Percentiles rank a stretch among this genome's conserved stretches.
These are phyloP conservation scores for Scyliorhinus canicula DNA, from an alignment of 2,797 vertebrate genomes.

Conservation along the genomic window DNA sequence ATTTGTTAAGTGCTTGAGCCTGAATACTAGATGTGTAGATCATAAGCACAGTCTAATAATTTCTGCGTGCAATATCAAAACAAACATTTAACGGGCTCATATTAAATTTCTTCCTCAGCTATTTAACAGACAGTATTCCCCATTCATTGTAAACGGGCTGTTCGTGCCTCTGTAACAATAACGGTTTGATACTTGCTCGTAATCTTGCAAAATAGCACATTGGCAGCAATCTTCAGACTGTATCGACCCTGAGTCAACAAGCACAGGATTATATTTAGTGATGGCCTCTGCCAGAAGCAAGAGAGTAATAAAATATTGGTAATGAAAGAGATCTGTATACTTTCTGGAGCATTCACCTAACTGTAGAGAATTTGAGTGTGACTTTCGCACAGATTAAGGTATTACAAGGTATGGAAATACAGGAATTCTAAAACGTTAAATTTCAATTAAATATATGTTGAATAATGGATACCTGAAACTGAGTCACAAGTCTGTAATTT, in stretches of 20 bases:
- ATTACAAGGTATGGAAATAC: background rate
- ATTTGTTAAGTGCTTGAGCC: background rate
- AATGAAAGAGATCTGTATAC: background rate
- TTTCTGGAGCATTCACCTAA: background rate
- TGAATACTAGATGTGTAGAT: background rate
- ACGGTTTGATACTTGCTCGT: background rate
- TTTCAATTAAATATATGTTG: constrained; percentile 4
- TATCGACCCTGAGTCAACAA: background rate
- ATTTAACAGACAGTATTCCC: background rate
- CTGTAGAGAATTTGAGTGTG: constrained; percentile 15
- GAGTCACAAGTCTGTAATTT: background rate
- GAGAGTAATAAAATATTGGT: constrained; percentile 13
- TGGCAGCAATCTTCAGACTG: background rate
- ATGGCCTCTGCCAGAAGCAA: constrained; percentile 22
- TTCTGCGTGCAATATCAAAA: background rate
- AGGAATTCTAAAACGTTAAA: constrained; percentile 23
- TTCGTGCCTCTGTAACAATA: background rate
- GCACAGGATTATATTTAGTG: background rate
- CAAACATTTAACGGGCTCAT: background rate
- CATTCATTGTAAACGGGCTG: background rate
- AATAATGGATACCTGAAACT: constrained; percentile 15
- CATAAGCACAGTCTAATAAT: background rate
- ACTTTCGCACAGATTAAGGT: background rate
- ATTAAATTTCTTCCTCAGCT: background rate
- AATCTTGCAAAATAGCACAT: constrained; percentile 15